phyloP scores from a whole-genome alignment of 2,797 vertebrate species.

The Enteromius thamalakanensis region DNA sequence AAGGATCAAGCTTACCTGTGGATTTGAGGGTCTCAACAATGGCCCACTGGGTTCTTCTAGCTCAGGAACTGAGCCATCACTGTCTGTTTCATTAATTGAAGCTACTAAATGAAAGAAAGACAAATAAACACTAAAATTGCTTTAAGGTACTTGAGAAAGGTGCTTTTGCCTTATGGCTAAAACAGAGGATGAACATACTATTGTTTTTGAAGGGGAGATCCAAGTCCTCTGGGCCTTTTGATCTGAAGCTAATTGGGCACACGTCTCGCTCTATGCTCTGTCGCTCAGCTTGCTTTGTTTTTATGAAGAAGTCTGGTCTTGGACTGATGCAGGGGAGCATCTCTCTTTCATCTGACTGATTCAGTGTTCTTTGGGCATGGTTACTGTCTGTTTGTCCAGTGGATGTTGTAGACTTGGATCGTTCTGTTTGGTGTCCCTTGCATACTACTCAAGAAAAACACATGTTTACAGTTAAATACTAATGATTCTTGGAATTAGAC shows the following conservation, averaged over 20 bases:
- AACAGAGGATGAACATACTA: slow-evolving; percentile 64
- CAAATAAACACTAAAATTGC: background rate
- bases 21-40: slow-evolving; percentile 73
- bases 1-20: slow-evolving; percentile 76
- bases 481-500: background rate
- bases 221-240: slow-evolving; percentile 75
- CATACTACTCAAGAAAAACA: slow-evolving; percentile 62
- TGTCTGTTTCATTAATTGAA: slow-evolving; percentile 90
- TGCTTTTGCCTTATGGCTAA: slow-evolving; percentile 12
- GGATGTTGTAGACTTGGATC: slow-evolving; percentile 59
- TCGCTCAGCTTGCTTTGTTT: slow-evolving; percentile 57
- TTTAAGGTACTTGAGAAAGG: slow-evolving; percentile 3
- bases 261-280: slow-evolving; percentile 63
- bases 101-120: slow-evolving; percentile 66
- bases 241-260: slow-evolving; percentile 74
- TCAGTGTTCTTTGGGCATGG: slow-evolving; percentile 69
- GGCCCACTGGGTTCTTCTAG: slow-evolving; percentile 83
- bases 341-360: slow-evolving; percentile 75
- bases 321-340: slow-evolving; percentile 62
- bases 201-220: slow-evolving; percentile 76
- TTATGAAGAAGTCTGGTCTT: slow-evolving; percentile 58
- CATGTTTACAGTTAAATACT: background rate
- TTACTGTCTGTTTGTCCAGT: slow-evolving; percentile 65
- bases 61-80: slow-evolving; percentile 89
- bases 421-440: slow-evolving; percentile 61